Evolutionary conservation across 2,113 vertebrate genomes (phyloP).

Genomic region (Noturus placidus): DNA sequence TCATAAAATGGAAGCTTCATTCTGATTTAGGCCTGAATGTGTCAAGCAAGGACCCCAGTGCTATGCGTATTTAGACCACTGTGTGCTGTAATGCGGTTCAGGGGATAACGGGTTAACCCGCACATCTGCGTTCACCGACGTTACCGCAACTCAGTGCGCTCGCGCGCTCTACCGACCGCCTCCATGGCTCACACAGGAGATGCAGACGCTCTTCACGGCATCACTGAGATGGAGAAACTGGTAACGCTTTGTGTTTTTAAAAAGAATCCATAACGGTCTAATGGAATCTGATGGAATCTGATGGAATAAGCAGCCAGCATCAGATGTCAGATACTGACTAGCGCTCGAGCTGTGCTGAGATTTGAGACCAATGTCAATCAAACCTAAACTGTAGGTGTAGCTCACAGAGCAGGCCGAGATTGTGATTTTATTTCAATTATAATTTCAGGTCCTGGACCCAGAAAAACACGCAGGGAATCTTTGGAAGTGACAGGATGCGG

Average conservation of each 20-base stretch:
- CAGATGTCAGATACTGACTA: not conserved
- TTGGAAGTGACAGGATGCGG: not conserved
- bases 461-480: not conserved
- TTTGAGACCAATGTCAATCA: not conserved
- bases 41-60: not conserved
- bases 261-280: no score
- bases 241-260: constrained; percentile 54
- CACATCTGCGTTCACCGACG: not conserved
- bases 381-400: no score
- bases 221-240: constrained; percentile 67
- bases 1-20: no score
- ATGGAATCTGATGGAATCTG: no score
- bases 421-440: no score
- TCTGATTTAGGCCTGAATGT: no score
- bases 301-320: not conserved
- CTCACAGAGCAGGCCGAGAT: not conserved
- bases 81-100: not conserved
- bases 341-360: not conserved
- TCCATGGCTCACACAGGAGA: constrained; percentile 63
- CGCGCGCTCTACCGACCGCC: constrained; percentile 20
- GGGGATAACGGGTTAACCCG: not conserved
- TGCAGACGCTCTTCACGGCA: constrained; percentile 48
- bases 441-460: not conserved
- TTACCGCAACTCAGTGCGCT: not conserved
- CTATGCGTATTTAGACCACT: not conserved